Base-by-base conservation (phyloP, 2,888 invertebrate species). In the Sphaerophoria taeniata region DNA sequence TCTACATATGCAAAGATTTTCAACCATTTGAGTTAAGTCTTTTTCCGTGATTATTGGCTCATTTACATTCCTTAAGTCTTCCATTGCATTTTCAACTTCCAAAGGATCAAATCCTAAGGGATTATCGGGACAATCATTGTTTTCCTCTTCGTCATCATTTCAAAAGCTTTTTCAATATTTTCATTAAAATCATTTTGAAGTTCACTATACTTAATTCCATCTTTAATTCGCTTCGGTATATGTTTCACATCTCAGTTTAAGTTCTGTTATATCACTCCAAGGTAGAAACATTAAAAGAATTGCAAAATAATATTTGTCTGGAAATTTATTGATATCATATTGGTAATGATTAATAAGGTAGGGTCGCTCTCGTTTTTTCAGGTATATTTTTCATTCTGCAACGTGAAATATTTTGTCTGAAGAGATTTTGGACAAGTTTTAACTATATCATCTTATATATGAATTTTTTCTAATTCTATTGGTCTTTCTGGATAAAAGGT, bases 51-150 rank as follows among this genome's bases (percentile, higher is more conserved):
- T n/a, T 47, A n/a, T n/a, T 47, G 47, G 47, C 12, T 47, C 47
- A 47, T 47, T 47, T 6, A 47, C 47, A 47, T n/a, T 47, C n/a
- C 47, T n/a, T 4, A 47, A 47, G n/a, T 12, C 47, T 47, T 47
- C 47, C 47, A 47, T 47, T 11, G 47, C 47, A 47, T 47, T 47
- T 47, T 47, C n/a, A 47, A 47, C 47, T 47, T 47, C 47, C n/a
- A 47, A 47, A 3, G 47, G 47, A n/a, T 47, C 47, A 47, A 47
- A 47, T 11, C n/a, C 47, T 47, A 47, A n/a, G n/a, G 47, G 12
- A n/a, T 47, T 47, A 47, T 47, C 47, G n/a, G 47, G 47, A 47
- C 47, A 11, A 47, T 47, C 9, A n/a, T n/a, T n/a, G n/a, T 47
- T n/a, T 47, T 47, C n/a, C n/a, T n/a, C n/a, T 47, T 47, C 47